Evolutionary conservation across 2,113 vertebrate genomes (phyloP), one percentile per base, ranked within the genome.

Genomic region (Cheirogaleus medius): DNA sequence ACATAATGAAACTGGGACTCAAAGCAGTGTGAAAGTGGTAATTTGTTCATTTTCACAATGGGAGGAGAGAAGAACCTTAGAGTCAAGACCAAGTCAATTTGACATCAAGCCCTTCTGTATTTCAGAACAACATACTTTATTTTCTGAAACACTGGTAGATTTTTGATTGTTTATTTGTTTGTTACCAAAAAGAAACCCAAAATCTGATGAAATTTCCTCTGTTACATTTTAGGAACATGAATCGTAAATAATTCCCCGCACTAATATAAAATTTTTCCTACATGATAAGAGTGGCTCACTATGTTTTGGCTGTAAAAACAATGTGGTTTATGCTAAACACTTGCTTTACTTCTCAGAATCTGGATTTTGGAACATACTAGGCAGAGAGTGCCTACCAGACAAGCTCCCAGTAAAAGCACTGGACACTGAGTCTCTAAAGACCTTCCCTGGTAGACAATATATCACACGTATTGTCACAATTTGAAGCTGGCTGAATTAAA

Each of bases 301-400:
- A 12, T 73, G 8, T 20, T 27, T 29, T 44, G 15, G 66, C 27
- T 27, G 5, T 29, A 52, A 2, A 58, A 37, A 42, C 27, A 32
- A 13, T 0, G 2, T 20, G 37, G 14, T 84, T 44, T 88, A 77
- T 52, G 15, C 6, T 64, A 42, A 73, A 77, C 37, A 49, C 3
- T 13, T 37, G 32, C 3, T 83, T 87, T 64, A 15, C 49, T 66
- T 77, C 44, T 69, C 20, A 25, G 60, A 90, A 60, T 54, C 23
- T 76, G 18, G 1, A 93, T 25, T 69, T 87, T 52, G 29, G 7
- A 60, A 6, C 1, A 4, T 52, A 11, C 1, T 6, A 74, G 7
- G 8, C 7, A 52, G 27, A 54, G 15, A 0, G 1, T 37, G 1
- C 1, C 21, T 49, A 20, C 3, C 9, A 37, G 66, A 54, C n/a